These are phyloP conservation scores for Prinia subflava DNA, from an alignment of 2,113 vertebrate genomes.

Conservation along the genomic window DNA sequence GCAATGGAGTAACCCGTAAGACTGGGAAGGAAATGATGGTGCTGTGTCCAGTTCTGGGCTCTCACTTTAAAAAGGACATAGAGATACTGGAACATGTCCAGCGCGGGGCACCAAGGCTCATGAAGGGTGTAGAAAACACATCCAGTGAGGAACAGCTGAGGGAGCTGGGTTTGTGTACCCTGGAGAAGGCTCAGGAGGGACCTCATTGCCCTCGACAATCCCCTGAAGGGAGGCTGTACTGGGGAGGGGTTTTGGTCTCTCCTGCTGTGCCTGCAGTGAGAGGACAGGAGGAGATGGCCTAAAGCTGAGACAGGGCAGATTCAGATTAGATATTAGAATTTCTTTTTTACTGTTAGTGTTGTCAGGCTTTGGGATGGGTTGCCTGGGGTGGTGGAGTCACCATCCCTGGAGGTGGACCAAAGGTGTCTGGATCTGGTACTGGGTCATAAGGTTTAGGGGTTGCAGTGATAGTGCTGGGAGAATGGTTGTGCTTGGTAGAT, in stretches of 20 bases:
- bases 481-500: not conserved
- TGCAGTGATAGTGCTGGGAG: not conserved
- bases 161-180: not conserved
- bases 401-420: no score
- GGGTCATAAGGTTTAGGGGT: not conserved
- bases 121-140: not conserved
- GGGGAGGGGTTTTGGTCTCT: fast-evolving
- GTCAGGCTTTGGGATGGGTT: no score
- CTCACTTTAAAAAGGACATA: not conserved
- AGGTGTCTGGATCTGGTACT: not conserved
- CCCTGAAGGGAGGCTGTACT: not conserved
- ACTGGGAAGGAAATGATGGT: no score
- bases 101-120: not conserved
- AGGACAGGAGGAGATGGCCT: not conserved
- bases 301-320: not conserved
- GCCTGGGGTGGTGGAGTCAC: not conserved
- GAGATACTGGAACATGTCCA: not conserved
- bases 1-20: not conserved
- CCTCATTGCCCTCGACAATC: not conserved
- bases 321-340: no score
- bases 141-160: not conserved
- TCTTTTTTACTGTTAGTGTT: not conserved
- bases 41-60: not conserved
- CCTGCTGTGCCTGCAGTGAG: not conserved
- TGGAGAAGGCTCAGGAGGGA: not conserved